Conservation (phyloP, 2,797 vertebrate genomes). For the Leucoraja ocellata region DNA sequence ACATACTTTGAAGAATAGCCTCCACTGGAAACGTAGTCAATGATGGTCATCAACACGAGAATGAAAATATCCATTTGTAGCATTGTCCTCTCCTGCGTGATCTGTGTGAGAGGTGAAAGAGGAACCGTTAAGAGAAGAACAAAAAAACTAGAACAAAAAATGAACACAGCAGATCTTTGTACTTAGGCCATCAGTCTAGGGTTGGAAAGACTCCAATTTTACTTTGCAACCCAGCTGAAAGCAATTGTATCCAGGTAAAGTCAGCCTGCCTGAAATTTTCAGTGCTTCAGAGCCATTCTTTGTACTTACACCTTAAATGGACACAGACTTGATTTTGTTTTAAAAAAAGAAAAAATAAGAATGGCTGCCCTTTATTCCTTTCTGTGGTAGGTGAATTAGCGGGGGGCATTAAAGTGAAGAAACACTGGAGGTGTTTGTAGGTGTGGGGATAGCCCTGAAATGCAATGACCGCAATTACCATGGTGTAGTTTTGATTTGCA, state of each 20-base stretch:
- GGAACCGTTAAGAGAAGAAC: not conserved
- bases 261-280: slow-evolving; percentile 9
- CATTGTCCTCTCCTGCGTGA: slow-evolving; percentile 47
- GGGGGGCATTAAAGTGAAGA: not conserved
- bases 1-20: slow-evolving; percentile 88
- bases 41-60: slow-evolving; percentile 43
- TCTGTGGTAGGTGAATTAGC: not conserved
- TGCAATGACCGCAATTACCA: not conserved
- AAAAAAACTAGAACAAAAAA: not conserved
- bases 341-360: not conserved
- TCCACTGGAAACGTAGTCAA: slow-evolving; percentile 56
- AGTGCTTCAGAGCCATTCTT: not conserved
- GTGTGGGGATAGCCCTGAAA: not conserved
- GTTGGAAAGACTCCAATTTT: not conserved
- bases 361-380: not conserved
- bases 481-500: slow-evolving; percentile 2
- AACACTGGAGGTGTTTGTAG: not conserved
- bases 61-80: slow-evolving; percentile 40
- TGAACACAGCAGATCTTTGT: not conserved
- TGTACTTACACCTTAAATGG: not conserved
- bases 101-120: slow-evolving; percentile 35
- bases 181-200: not conserved
- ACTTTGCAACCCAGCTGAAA: not conserved
- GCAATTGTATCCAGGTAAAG: slow-evolving; percentile 4
- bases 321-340: not conserved